Conservation (phyloP, 2,888 invertebrate genomes). For the Polydesmus complanatus region DNA sequence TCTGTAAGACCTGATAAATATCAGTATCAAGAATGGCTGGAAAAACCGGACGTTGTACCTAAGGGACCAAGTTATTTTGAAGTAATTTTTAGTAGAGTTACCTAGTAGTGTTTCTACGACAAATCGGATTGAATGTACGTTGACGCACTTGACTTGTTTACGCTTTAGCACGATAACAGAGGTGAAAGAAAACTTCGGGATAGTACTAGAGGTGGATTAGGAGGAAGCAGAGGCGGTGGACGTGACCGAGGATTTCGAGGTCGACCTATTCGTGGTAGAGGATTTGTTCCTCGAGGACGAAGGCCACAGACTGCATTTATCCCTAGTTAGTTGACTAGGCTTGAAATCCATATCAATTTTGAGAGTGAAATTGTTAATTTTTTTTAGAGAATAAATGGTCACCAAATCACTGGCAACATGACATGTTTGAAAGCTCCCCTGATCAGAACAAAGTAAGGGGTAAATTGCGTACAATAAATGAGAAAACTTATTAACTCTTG, state of each 20-base stretch:
- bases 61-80: slow-evolving; percentile 27
- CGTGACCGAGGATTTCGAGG: neutral
- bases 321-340: neutral
- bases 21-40: slow-evolving; percentile 25
- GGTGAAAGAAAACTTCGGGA: neutral
- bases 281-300: neutral
- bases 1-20: slow-evolving; percentile 25
- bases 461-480: too few relatives aligned
- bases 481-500: too few relatives aligned
- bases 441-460: slow-evolving; percentile 18
- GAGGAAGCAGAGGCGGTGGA: slow-evolving; percentile 1
- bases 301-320: neutral
- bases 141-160: neutral
- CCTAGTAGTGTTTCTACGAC: too few relatives aligned
- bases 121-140: neutral
- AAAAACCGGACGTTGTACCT: slow-evolving; percentile 26
- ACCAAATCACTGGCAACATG: slow-evolving; percentile 22
- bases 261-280: neutral
- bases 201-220: neutral
- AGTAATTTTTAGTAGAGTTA: too few relatives aligned
- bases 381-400: slow-evolving; percentile 19
- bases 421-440: slow-evolving; percentile 20
- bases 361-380: neutral
- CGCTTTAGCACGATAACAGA: slow-evolving; percentile 13
- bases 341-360: neutral